Base-by-base conservation (phyloP, 2,113 vertebrate species). In the Butorides virescens region DNA sequence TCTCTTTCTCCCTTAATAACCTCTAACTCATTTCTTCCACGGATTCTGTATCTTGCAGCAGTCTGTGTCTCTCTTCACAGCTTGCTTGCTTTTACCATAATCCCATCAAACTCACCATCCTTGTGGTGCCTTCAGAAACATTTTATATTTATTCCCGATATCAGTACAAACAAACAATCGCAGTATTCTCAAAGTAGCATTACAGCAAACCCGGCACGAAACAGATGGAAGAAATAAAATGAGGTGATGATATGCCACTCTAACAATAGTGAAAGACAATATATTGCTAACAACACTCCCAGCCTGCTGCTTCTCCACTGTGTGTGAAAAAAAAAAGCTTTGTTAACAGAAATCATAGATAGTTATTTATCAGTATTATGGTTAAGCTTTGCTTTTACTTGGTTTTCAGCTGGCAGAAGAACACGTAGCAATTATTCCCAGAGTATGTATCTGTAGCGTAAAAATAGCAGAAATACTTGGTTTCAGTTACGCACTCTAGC, bases 161-260 rank as follows among this genome's bases (percentile, higher is more conserved):
- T 61, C 91, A 95, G 11, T 56, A 93, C 84, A 96, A 97, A 94
- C 89, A 97, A 93, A 92, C 2, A 1, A 95, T 91, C 11, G 3
- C 84, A 79, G 80, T 68, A 80, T 61, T 93, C 88, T 96, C 85
- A 29, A 95, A 83, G 70, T 14, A 75, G 44, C 75, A 59, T 78
- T 83, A 95, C 25, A 82, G 39, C 61, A 95, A 96, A 92, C 46
- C 86, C 13, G 14, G 75, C 90, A 84, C 47, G 83, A 96, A 96
- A 80, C 94, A 96, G 97, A 96, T 95, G 96, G 96, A 92, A 96
- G 82, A 92, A 95, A 96, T 95, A 94, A 96, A 96, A 81, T 5
- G 79, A 96, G 93, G 95, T 88, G 92, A 96, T 87, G 87, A 93
- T 92, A 84, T 65, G 91, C 95, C 85, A 75, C 66, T 91, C 78